Percentiles rank a stretch among this genome's conserved stretches.
These are phyloP conservation scores for Synanthedon vespiformis DNA, from an alignment of 2,888 invertebrate genomes.

Conservation along the genomic window DNA sequence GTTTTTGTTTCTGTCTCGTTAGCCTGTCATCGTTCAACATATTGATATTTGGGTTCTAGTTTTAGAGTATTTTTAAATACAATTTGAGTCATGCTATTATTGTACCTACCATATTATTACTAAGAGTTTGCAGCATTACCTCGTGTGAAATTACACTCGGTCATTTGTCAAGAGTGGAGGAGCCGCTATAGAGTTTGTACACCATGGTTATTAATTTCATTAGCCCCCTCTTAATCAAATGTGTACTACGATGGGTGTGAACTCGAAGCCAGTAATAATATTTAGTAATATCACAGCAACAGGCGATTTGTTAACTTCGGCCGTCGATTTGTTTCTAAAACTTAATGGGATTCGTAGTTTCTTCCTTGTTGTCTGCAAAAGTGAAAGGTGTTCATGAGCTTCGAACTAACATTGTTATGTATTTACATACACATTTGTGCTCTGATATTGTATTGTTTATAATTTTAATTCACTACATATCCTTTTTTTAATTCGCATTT, in stretches of 20 bases:
- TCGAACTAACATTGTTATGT: too few species aligned
- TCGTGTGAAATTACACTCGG: slow-evolving; percentile 35
- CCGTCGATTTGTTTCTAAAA: neutral
- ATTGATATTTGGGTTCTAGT: too few species aligned
- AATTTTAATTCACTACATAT: too few species aligned
- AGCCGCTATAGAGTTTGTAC: slow-evolving; percentile 44
- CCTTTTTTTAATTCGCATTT: neutral
- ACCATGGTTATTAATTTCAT: slow-evolving; percentile 65
- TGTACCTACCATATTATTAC: too few species aligned
- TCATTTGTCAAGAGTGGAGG: slow-evolving; percentile 59
- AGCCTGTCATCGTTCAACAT: too few species aligned
- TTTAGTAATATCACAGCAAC: neutral
- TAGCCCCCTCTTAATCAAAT: slow-evolving; percentile 62
- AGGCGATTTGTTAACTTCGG: neutral
- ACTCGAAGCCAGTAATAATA: neutral
- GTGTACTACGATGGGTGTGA: slow-evolving; percentile 9
- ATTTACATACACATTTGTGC: too few species aligned
- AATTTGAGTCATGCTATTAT: too few species aligned
- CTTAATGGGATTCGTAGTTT: neutral
- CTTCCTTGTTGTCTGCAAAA: neutral
- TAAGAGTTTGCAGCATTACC: neutral
- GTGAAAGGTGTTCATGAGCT: neutral
- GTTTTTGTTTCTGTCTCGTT: too few species aligned
- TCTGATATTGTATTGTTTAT: too few species aligned
- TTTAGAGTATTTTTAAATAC: too few species aligned